These are phyloP conservation scores for Rhorus exstirpatorius DNA, from an alignment of 2,888 invertebrate genomes.

Conservation along the genomic window DNA sequence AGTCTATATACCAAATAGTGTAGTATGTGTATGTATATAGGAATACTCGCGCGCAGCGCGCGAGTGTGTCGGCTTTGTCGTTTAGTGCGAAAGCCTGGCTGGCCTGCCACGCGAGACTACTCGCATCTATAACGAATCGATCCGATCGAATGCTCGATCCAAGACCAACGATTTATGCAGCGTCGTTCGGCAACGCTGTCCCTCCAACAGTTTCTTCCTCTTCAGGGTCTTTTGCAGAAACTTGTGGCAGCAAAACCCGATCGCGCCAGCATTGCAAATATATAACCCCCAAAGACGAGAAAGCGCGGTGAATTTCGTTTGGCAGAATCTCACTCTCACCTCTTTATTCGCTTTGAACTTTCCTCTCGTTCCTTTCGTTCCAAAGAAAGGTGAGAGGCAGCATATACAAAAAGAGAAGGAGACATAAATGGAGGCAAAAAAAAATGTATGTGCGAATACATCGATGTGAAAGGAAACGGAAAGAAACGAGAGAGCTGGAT, in stretches of 20 bases:
- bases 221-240: slow-evolving; percentile 50
- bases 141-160: slow-evolving; percentile 79
- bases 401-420: slow-evolving; percentile 42
- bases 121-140: slow-evolving; percentile 82
- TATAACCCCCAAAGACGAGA: slow-evolving; percentile 42
- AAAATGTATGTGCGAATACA: slow-evolving; percentile 40
- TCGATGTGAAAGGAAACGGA: slow-evolving; percentile 23
- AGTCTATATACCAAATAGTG: slow-evolving; percentile 13
- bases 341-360: slow-evolving; percentile 17
- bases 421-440: slow-evolving; percentile 35
- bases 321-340: slow-evolving; percentile 30
- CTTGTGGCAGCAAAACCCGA: slow-evolving; percentile 55
- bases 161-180: slow-evolving; percentile 79
- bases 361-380: slow-evolving; percentile 7
- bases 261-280: slow-evolving; percentile 64
- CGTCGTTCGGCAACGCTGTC: slow-evolving; percentile 72
- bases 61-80: slow-evolving; percentile 48
- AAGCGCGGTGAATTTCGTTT: slow-evolving; percentile 39
- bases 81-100: slow-evolving; percentile 50
- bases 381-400: slow-evolving; percentile 54
- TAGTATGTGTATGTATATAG: slow-evolving; percentile 7
- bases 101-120: slow-evolving; percentile 61
- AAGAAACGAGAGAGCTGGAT: slow-evolving; percentile 12
- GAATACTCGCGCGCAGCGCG: slow-evolving; percentile 19
- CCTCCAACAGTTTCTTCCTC: slow-evolving; percentile 41